phyloP scores from a whole-genome alignment of 2,888 invertebrate species.

The Lydus trimaculatus region DNA sequence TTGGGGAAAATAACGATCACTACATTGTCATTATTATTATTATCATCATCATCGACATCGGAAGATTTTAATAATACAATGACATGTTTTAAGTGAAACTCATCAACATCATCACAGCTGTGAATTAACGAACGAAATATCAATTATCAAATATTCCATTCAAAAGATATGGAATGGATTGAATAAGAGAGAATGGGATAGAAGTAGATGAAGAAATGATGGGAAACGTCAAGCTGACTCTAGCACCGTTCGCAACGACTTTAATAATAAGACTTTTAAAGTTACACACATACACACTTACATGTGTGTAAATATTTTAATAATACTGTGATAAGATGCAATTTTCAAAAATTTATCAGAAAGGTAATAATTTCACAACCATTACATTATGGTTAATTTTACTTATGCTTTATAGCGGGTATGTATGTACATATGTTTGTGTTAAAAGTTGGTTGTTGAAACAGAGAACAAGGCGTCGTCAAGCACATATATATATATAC shows the following conservation, averaged over 20 bases:
- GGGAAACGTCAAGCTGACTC: slow-evolving; percentile 4
- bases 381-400: not conserved
- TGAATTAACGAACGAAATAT: slow-evolving; percentile 56
- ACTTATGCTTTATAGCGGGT: not conserved
- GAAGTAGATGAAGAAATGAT: not conserved
- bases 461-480: slow-evolving; percentile 14
- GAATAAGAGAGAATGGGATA: not conserved
- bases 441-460: not conserved
- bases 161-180: slow-evolving; percentile 23
- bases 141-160: slow-evolving; percentile 55
- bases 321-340: too few species aligned
- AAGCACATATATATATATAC: not conserved
- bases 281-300: not conserved
- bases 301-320: too few species aligned
- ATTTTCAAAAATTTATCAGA: too few species aligned
- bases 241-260: not conserved
- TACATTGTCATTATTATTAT: not conserved
- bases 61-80: slow-evolving; percentile 49
- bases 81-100: slow-evolving; percentile 50
- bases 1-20: slow-evolving; percentile 15
- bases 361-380: not conserved
- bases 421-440: not conserved
- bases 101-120: slow-evolving; percentile 48
- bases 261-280: not conserved
- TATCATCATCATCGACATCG: slow-evolving; percentile 32